Evolutionary conservation across 2,113 vertebrate genomes (phyloP).

Genomic region (Marmota monax): DNA sequence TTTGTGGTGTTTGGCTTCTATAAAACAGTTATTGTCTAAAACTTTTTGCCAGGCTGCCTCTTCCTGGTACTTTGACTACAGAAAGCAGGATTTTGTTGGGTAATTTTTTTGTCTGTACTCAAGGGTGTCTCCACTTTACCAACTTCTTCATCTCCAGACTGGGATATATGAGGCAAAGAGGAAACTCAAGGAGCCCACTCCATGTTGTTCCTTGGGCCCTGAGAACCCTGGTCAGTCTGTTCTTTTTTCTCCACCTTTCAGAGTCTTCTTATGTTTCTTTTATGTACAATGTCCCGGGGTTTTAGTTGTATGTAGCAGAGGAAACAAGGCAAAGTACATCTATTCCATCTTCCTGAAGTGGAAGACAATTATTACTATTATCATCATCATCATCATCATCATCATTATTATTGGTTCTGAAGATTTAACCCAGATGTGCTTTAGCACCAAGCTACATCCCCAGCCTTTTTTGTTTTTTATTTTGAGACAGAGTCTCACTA

Average conservation of each 20-base stretch:
- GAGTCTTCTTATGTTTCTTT: not conserved
- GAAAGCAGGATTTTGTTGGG: not conserved
- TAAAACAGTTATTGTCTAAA: not conserved
- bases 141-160: not conserved
- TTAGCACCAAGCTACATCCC: too few relatives aligned
- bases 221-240: not conserved
- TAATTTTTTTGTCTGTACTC: not conserved
- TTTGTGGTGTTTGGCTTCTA: not conserved
- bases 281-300: not conserved
- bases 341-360: not conserved
- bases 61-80: not conserved
- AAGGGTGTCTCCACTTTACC: not conserved
- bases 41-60: not conserved
- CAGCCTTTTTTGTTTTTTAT: too few relatives aligned
- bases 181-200: not conserved
- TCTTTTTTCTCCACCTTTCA: not conserved
- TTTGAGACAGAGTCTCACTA: too few relatives aligned
- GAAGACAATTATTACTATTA: not conserved
- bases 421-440: too few relatives aligned
- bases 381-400: too few relatives aligned
- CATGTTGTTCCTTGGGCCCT: not conserved
- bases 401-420: too few relatives aligned
- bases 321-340: not conserved
- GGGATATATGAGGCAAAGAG: not conserved
- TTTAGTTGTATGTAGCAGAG: not conserved